Base-by-base conservation (phyloP, 2,888 invertebrate species). In the Apantesis nais region DNA sequence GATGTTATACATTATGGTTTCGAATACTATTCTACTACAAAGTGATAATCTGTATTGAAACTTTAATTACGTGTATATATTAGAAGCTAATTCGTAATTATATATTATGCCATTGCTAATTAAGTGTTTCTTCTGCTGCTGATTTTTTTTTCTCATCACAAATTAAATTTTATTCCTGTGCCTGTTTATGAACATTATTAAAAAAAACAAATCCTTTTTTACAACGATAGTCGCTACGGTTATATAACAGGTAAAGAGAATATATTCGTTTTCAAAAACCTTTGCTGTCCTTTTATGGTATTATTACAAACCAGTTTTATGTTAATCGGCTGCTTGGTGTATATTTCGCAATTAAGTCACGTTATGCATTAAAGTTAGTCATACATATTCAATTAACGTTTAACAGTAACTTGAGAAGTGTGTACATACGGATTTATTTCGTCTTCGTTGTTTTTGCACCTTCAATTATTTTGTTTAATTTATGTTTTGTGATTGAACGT, bases 261-360 rank as follows among this genome's bases (percentile, higher is more conserved):
- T 68, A 62, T 60, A 70, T 67, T 52, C 67, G 48, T 78, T 75
- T 73, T 72, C 65, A 39, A 63, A 60, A 64, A 77, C 62, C 41
- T 62, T 72, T 70, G 16, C 29, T 68, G 48, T 61, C 70, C 44
- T 1, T 74, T 66, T 12, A 78, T 48, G 76, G 71, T 75, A 73
- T 80, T 80, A 81, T 73, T 75, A 31, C 58, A 76, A 78, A 81
- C 79, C 68, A 73, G 79, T 74, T 73, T 72, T 61, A 64, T 58
- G 65, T 72, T 68, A 75, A 79, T 74, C 71, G 75, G 76, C 77
- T 78, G 74, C 76, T 78, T 63, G 72, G 73, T 64, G 70, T 69
- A 78, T 78, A 80, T 82, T 82, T 82, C 76, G 77, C 75, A 80
- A 82, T 79, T 75, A 77, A 80, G 73, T 77, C 81, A 81, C 80